Evolutionary conservation across 92 coral and sea anemone species (phyloP), one percentile per base, ranked within the genome.

Genomic region (Epizoanthus rinbou): DNA sequence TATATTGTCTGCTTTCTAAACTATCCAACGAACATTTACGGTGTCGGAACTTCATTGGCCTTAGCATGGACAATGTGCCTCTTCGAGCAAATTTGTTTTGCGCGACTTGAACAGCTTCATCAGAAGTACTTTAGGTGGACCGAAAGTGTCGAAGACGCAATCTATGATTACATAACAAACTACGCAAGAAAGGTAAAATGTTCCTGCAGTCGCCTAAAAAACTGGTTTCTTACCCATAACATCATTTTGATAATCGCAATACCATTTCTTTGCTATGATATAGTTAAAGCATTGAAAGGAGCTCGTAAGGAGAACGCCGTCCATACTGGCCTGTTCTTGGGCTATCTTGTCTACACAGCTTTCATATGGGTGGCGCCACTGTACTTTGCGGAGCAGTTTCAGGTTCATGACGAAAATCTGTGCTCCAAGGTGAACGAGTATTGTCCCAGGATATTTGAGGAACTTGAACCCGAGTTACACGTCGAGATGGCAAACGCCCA

Each of bases 11-110:
- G 91, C 33, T 64, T 72, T 64, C 52, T 88, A n/a, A 85, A 88
- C 76, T 85, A 88, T 62, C 91, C 91, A 45, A 85, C 80, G 8
- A 85, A 85, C 31, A 37, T 88, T 11, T 88, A 88, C 86, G 91
- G 91, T 4, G 85, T 88, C 54, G 91, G 91, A 3, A 85, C 47
- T 69, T 88, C 91, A 13, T 65, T 88, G 50, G 85, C 91, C 5
- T 65, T 88, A 33, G 80, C 89, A 14, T 88, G 91, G 91, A 88
- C 85, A 35, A 74, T 81, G 78, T 88, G 86, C 79, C 91, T 88
- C 73, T 74, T 88, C 10, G 89, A 88, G 37, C 89, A 88, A 69
- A 76, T 31, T 72, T 88, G 91, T 80, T 80, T 53, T 9, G 84
- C 41, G 57, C 89, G 89, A 28, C 65, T 88, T 45, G 41, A 80